These are phyloP conservation scores for Zaprionus vittiger DNA, from an alignment of 1,140 invertebrate species.

Conservation along the genomic window DNA sequence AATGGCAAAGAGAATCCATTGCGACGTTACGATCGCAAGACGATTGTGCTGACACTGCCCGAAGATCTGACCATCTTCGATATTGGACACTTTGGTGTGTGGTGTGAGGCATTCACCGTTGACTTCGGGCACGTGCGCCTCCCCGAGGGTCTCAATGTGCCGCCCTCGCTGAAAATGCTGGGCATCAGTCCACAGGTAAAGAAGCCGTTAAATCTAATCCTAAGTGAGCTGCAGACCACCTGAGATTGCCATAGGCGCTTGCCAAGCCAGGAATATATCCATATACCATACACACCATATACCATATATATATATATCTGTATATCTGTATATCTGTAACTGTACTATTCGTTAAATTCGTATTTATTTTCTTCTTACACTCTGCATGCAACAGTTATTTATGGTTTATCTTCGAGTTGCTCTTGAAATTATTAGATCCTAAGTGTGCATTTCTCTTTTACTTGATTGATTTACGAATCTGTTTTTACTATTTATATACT, in stretches of 20 bases:
- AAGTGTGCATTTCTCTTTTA: constrained; percentile 56
- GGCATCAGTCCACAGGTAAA: constrained; percentile 96
- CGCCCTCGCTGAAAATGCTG: constrained; percentile 96
- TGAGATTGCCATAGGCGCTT: constrained; percentile 54
- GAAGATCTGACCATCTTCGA: constrained; percentile 92
- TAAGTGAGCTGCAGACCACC: constrained; percentile 71
- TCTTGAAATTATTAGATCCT: constrained; percentile 67
- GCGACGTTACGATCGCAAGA: constrained; percentile 92
- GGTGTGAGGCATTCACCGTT: constrained; percentile 94
- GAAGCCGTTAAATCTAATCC: constrained; percentile 69
- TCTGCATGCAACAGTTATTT: constrained; percentile 57
- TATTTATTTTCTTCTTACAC: constrained; percentile 56
- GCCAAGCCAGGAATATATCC: constrained; percentile 19
- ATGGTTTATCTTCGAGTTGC: constrained; percentile 56
- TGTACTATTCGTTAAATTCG: constrained; percentile 9
- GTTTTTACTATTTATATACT: constrained; percentile 54
- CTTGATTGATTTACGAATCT: constrained; percentile 39
- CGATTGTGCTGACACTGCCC: constrained; percentile 93
- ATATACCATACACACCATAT: background rate
- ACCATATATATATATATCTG: too few relatives aligned
- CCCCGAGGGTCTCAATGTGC: constrained; percentile 91
- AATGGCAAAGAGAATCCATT: constrained; percentile 93
- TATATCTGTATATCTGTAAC: background rate
- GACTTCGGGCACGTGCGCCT: constrained; percentile 95
- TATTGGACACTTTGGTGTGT: constrained; percentile 94